Conservation (phyloP, 2,113 vertebrate species). For the Cinclus cinclus region DNA sequence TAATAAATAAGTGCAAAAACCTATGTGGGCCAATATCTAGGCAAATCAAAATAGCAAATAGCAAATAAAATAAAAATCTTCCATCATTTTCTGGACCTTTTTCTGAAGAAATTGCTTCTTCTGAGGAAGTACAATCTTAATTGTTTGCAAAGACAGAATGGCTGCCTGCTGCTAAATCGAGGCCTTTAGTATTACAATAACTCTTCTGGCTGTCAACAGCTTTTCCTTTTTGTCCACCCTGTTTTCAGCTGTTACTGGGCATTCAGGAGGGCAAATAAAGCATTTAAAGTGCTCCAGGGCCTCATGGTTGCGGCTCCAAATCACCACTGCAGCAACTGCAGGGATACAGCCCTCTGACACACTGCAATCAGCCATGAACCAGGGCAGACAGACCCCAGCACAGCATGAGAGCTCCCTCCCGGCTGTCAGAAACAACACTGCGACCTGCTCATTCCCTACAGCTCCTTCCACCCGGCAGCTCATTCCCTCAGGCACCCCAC, state of each 20-base stretch:
- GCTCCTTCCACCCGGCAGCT: not conserved
- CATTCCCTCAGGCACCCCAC: not conserved
- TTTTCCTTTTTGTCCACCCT: not conserved
- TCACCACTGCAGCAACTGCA: not conserved
- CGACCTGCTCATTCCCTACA: not conserved
- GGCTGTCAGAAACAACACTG: not conserved
- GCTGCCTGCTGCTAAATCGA: not conserved
- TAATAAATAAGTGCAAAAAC: not conserved
- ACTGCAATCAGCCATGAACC: not conserved
- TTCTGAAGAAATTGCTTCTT: not conserved
- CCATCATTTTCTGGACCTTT: not conserved
- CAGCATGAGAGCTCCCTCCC: not conserved
- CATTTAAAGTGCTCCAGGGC: constrained; percentile 8
- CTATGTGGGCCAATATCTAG: not conserved
- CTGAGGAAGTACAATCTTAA: not conserved
- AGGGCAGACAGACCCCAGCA: not conserved
- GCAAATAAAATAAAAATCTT: not conserved
- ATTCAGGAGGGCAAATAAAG: not conserved
- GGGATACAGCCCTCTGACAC: not conserved
- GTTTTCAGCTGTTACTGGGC: constrained; percentile 12
- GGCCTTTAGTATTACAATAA: not conserved
- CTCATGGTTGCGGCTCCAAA: not conserved
- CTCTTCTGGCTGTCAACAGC: constrained; percentile 4
- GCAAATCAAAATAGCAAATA: not conserved
- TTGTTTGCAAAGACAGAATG: constrained; percentile 16